Conservation (phyloP, 2,797 vertebrate species). For the Amazonetta brasiliensis region DNA sequence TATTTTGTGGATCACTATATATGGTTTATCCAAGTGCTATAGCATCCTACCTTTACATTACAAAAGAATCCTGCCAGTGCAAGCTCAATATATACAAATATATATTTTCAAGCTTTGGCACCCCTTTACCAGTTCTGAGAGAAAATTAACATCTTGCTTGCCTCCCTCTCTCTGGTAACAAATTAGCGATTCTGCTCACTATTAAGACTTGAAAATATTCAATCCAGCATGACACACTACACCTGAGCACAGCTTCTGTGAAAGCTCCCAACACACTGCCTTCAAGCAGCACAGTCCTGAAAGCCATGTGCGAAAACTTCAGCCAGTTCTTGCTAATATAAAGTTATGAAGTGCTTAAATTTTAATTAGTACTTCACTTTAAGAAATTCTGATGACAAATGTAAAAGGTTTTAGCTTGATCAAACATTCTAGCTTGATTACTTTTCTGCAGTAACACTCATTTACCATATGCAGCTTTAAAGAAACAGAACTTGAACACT, state of each 20-base stretch:
- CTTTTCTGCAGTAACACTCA: background rate
- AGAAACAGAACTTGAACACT: background rate
- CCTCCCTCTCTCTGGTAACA: background rate
- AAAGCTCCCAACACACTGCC: background rate
- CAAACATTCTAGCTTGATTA: background rate
- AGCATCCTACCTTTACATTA: background rate
- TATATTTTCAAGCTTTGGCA: background rate
- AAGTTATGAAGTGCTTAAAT: background rate
- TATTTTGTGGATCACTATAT: background rate
- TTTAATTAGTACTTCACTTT: background rate
- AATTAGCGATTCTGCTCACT: background rate
- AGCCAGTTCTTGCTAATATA: background rate
- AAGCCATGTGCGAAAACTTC: background rate
- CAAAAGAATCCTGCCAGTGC: background rate
- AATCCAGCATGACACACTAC: background rate
- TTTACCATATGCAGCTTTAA: background rate
- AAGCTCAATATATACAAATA: background rate
- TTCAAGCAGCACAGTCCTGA: background rate
- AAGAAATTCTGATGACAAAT: background rate
- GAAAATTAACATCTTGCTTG: background rate
- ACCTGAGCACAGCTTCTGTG: background rate
- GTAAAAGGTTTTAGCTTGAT: background rate
- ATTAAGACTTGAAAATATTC: background rate
- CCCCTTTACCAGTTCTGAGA: background rate
- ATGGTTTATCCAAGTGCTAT: background rate